Evolutionary conservation across 2,113 vertebrate genomes (phyloP), one percentile per base, ranked within the genome.

Genomic region (Amazona vittata): DNA sequence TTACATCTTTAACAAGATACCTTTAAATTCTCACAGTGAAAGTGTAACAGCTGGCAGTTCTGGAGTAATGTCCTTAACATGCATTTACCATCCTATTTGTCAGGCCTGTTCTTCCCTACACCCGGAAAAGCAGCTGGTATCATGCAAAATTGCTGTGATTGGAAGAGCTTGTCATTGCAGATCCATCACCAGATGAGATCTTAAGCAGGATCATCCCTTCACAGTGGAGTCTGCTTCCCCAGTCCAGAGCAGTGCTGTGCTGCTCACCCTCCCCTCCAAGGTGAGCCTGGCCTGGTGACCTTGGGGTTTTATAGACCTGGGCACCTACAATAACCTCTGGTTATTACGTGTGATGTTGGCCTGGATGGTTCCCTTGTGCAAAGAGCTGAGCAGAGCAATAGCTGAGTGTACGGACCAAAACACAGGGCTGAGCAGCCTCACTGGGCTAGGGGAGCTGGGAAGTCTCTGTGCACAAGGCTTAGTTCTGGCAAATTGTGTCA

Each of bases 1-100:
- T 75, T 76, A 31, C 19, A 4, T 88, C 80, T 86, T 96, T 65
- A 89, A 94, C 86, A 64, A 79, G 84, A 46, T 33, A 43, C 77
- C 89, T 89, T 84, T 78, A 47, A 52, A 63, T 92, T 41, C 93
- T 94, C 69, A 2, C 79, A 63, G 71, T 0, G 0, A 4, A 64
- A 57, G 25, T 25, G 0, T 6, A 90, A 69, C 94, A 96, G 89
- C 94, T 96, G 93, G 86, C 68, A 89, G 65, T 39, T 74, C 2
- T 29, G 77, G 43, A 89, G 74, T 37, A 11, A 76, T 11, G 62
- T 91, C 74, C 69, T 95, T 64, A 64, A 89, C 0, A 2, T 82
- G 44, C 80, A 10, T 79, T 95, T 41, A 12, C 15, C 6, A 3
- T 55, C 31, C 57, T 25, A 0, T 91, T 89, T 89, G 91, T 90